These are phyloP conservation scores for Conopomorpha cramerella DNA, from an alignment of 1,140 invertebrate genomes.

Conservation along the genomic window DNA sequence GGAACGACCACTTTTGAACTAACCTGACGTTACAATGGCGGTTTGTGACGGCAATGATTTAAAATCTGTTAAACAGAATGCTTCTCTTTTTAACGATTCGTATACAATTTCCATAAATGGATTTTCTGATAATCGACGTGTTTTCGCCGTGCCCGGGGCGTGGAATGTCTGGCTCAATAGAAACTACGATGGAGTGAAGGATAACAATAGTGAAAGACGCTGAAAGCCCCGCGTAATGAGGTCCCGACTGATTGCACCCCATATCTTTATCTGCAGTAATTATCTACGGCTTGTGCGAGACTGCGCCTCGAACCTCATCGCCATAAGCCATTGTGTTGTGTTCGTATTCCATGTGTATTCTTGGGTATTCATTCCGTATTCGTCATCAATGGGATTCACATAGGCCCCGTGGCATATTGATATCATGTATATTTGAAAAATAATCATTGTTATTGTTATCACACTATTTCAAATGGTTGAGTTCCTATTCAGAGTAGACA, in stretches of 20 bases:
- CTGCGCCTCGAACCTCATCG: too few relatives aligned
- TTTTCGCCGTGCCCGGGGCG: constrained; percentile 18
- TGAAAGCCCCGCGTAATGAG: constrained; percentile 36
- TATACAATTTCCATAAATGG: constrained; percentile 58
- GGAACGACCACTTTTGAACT: constrained; percentile 53
- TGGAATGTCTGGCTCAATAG: constrained; percentile 6
- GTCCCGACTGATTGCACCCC: constrained; percentile 28
- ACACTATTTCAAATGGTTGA: too few relatives aligned
- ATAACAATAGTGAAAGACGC: constrained; percentile 27
- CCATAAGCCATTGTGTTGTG: too few relatives aligned
- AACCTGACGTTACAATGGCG: constrained; percentile 55
- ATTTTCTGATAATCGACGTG: constrained; percentile 38
- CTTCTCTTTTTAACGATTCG: constrained; percentile 57
- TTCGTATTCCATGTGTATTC: too few relatives aligned
- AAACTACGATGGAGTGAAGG: constrained; percentile 23
- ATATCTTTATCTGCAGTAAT: constrained; percentile 33
- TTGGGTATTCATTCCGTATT: too few relatives aligned
- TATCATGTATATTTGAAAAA: too few relatives aligned
- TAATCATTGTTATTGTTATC: too few relatives aligned
- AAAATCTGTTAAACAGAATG: constrained; percentile 60
- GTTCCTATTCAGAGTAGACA: too few relatives aligned
- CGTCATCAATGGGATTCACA: too few relatives aligned
- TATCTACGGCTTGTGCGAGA: constrained; percentile 22
- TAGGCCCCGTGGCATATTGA: too few relatives aligned
- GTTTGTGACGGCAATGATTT: constrained; percentile 54